phyloP scores from a whole-genome alignment of 1,140 invertebrate species.

The Oedothorax gibbosus region DNA sequence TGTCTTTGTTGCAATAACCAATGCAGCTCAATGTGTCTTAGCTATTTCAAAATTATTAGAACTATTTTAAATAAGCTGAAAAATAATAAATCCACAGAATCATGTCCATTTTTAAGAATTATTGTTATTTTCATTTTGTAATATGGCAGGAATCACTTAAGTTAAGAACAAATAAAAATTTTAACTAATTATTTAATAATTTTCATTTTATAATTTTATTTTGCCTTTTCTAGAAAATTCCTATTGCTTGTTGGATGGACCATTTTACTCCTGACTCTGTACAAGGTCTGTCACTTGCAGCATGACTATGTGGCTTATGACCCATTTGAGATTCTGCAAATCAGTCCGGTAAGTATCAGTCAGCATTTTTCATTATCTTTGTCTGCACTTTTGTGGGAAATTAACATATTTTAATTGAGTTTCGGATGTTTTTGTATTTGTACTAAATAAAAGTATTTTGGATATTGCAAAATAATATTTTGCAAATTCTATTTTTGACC shows the following conservation, averaged over 20 bases:
- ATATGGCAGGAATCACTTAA: too few relatives aligned
- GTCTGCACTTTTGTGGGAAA: background rate
- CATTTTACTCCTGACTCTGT: slow-evolving; percentile 85
- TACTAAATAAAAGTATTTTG: background rate
- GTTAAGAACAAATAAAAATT: too few relatives aligned
- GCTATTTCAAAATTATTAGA: too few relatives aligned
- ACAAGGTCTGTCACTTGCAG: slow-evolving; percentile 97
- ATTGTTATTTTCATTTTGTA: too few relatives aligned
- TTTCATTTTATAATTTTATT: background rate
- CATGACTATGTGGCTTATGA: slow-evolving; percentile 99
- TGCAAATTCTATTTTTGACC: background rate
- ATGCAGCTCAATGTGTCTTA: too few relatives aligned
- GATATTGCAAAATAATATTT: background rate
- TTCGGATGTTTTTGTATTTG: background rate
- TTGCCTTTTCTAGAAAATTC: slow-evolving; percentile 73
- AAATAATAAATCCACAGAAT: too few relatives aligned
- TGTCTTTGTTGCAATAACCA: too few relatives aligned
- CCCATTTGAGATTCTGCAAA: slow-evolving; percentile 94
- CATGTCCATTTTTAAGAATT: too few relatives aligned
- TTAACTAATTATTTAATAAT: too few relatives aligned
- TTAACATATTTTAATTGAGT: background rate
- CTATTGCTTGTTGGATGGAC: slow-evolving; percentile 88
- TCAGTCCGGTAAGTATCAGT: slow-evolving; percentile 78
- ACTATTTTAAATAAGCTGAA: too few relatives aligned
- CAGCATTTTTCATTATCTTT: slow-evolving; percentile 8